A percentile compares a stretch with the other conserved stretches of the same genome.
Conservation (phyloP, 2,113 vertebrate genomes). For the Hiodon tergisus region DNA sequence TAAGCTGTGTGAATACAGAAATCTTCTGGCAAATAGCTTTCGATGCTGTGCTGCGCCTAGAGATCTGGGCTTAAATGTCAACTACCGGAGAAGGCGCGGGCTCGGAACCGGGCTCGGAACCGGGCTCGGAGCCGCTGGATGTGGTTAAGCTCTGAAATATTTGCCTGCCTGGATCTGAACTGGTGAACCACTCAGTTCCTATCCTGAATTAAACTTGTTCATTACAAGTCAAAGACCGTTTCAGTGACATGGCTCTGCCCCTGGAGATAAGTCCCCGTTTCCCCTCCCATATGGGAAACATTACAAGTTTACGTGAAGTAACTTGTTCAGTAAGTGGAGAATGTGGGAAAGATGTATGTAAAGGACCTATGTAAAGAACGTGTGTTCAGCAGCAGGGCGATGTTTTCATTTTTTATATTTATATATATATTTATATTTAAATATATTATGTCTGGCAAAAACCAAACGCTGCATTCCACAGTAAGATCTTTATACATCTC, state of each 20-base stretch:
- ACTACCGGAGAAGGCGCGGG: slow-evolving; percentile 10
- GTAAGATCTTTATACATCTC: too few relatives aligned
- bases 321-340: too few relatives aligned
- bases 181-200: slow-evolving; percentile 13
- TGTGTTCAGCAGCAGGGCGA: too few relatives aligned
- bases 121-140: neutral
- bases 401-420: too few relatives aligned
- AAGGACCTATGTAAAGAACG: too few relatives aligned
- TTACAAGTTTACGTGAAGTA: too few relatives aligned
- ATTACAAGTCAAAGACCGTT: neutral
- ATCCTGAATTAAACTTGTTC: slow-evolving; percentile 25
- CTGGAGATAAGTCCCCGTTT: too few relatives aligned
- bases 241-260: neutral
- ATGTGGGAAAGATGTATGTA: too few relatives aligned
- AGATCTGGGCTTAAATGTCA: slow-evolving; percentile 36
- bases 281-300: too few relatives aligned
- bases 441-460: too few relatives aligned
- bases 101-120: slow-evolving; percentile 11
- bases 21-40: slow-evolving; percentile 29
- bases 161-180: slow-evolving; percentile 28
- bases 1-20: slow-evolving; percentile 30
- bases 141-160: slow-evolving; percentile 21
- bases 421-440: too few relatives aligned
- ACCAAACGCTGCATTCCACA: too few relatives aligned
- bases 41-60: slow-evolving; percentile 14